Percentiles rank a stretch among this genome's conserved stretches.
These are phyloP conservation scores for Sarcophaga carnaria DNA, from an alignment of 2,888 invertebrate species.

Conservation along the genomic window DNA sequence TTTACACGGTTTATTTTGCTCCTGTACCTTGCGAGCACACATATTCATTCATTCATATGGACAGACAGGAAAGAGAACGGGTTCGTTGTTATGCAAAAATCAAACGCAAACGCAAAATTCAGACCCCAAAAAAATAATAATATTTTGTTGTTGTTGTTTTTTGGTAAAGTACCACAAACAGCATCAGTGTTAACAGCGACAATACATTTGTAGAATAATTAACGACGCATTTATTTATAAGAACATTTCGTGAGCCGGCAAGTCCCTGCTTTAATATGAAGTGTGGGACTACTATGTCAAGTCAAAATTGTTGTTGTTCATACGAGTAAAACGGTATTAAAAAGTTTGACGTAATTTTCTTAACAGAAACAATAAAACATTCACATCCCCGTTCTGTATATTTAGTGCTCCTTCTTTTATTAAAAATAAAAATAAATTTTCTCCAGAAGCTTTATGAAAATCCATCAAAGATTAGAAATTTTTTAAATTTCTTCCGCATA, in stretches of 20 bases:
- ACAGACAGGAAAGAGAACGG: too few relatives aligned
- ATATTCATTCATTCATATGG: background rate
- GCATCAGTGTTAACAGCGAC: slow-evolving; percentile 20
- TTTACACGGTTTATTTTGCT: background rate
- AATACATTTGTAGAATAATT: slow-evolving; percentile 37
- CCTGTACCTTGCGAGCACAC: background rate
- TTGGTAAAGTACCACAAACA: background rate
- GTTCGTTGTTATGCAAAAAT: slow-evolving; percentile 35
- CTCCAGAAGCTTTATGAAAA: too few relatives aligned
- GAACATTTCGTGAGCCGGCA: background rate
- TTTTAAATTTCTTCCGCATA: too few relatives aligned
- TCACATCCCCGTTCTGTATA: background rate
- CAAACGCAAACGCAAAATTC: slow-evolving; percentile 9
- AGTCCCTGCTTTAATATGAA: background rate
- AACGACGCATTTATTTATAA: slow-evolving; percentile 40
- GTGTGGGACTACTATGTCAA: background rate
- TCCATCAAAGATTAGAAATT: too few relatives aligned
- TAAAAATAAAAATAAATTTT: too few relatives aligned
- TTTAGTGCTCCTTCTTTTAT: too few relatives aligned
- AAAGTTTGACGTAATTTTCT: slow-evolving; percentile 42
- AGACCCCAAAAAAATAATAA: background rate
- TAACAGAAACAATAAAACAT: background rate
- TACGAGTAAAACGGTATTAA: background rate
- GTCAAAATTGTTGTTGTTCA: slow-evolving; percentile 29
- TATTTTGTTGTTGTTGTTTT: background rate